phyloP scores from a whole-genome alignment of 2,888 invertebrate genomes.

The Drosophila anceps region DNA sequence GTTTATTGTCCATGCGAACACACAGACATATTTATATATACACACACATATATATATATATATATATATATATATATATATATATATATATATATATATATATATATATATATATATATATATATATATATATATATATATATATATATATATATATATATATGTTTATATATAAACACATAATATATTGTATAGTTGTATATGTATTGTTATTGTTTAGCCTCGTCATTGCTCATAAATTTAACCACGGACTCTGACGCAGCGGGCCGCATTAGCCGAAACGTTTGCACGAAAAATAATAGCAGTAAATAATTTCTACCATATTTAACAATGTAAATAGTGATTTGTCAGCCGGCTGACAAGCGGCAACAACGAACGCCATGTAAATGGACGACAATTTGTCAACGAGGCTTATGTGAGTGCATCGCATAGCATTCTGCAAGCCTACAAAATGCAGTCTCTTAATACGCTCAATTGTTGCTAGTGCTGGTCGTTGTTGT shows the following conservation, averaged over 20 bases:
- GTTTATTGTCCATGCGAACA: conserved; percentile 50
- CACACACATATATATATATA: conserved; percentile 8
- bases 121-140: conserved; percentile 18
- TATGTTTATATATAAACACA: conserved; percentile 17
- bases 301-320: conserved; percentile 68
- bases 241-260: conserved; percentile 24
- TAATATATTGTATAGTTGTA: conserved; percentile 4
- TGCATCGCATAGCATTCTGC: conserved; percentile 16
- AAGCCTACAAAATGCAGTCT: conserved; percentile 37
- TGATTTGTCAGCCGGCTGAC: conserved; percentile 69
- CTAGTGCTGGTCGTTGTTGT: conserved; percentile 4
- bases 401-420: conserved; percentile 48
- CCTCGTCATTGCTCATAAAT: conserved; percentile 64
- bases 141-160: conserved; percentile 12
- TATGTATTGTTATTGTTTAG: conserved; percentile 22
- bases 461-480: conserved; percentile 48
- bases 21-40: conserved; percentile 10
- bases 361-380: conserved; percentile 59
- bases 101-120: conserved; percentile 1
- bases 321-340: conserved; percentile 70
- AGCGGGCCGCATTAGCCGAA: conserved; percentile 30
- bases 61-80: conserved; percentile 3
- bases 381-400: conserved; percentile 73
- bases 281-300: conserved; percentile 38
- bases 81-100: conserved; percentile 17